Evolutionary conservation across 2,113 vertebrate genomes (phyloP).

Genomic region (Tor tambroides): DNA sequence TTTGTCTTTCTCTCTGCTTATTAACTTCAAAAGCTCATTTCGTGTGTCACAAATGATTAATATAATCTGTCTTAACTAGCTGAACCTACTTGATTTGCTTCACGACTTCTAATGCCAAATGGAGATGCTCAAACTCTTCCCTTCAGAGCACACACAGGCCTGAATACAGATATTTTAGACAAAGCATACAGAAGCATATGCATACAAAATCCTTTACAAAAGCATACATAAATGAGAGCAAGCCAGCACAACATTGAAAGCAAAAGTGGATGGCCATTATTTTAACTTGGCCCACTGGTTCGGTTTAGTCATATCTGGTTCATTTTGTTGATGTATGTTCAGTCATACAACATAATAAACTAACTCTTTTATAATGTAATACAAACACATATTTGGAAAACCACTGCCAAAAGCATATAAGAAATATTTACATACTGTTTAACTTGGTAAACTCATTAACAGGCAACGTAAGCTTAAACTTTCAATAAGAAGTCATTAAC

Average conservation of each 20-base stretch:
- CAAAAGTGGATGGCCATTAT: background rate
- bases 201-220: conserved; percentile 22
- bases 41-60: conserved; percentile 12
- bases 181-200: background rate
- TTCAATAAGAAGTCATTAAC: background rate
- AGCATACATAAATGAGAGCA: conserved; percentile 3
- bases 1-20: background rate
- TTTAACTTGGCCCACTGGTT: background rate
- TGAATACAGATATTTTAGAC: conserved; percentile 9
- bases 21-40: conserved; percentile 1
- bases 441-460: background rate
- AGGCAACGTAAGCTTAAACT: background rate
- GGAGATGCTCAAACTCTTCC: conserved; percentile 4
- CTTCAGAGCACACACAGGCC: background rate
- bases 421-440: conserved; percentile 1
- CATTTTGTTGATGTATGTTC: conserved; percentile 2
- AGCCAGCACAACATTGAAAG: conserved; percentile 7
- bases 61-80: conserved; percentile 4
- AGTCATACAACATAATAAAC: background rate
- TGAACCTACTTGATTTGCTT: background rate
- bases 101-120: background rate
- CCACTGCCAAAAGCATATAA: background rate
- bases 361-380: background rate
- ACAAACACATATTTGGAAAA: conserved; percentile 18
- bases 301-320: background rate